Base-by-base conservation (phyloP, 2,113 vertebrate species). In the Poeciliopsis occidentalis region DNA sequence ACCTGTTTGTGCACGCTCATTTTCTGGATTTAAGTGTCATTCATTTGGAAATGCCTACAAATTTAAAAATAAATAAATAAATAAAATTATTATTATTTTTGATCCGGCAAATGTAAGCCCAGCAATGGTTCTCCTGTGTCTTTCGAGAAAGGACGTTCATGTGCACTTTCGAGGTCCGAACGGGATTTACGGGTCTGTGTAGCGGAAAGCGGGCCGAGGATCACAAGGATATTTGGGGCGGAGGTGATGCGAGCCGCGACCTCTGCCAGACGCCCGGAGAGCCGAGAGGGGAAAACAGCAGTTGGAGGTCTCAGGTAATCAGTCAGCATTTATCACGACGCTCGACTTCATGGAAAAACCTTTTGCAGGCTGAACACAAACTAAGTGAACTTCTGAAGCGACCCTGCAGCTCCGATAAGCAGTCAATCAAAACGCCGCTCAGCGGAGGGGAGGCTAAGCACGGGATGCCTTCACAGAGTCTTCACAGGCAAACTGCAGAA, bases 361-460 rank as follows among this genome's bases (percentile, higher is more conserved):
- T 27, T 44, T 37, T 29, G 27, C 12, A 79, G 68, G 61, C 44
- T 64, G 3, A 71, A 67, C 32, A 79, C 64, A 77, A 81, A 75
- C 69, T 73, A 74, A 79, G 10, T 39, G 64, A 83, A 84, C 73
- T 67, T 29, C 75, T 6, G 41, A 64, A 76, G 54, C 32, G 41
- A 27, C 19, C 88, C 81, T 61, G 65, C 68, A 85, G 83, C 80
- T 32, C 62, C 64, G 34, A 37, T 44, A 15, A 73, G 69, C 75
- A 73, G 17, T 79, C 81, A 71, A 81, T 88, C 83, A 71, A 67
- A 78, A 41, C 22, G 60, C 57, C 63, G 67, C 60, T 39, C 66
- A 39, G 31, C 67, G 51, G 70, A 78, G 61, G 51, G 64, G n/a
- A 47, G 74, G 15, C 39, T 60, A 34, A 76, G 47, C 0, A n/a